Evolutionary conservation across 2,113 vertebrate genomes (phyloP).

Genomic region (Oreochromis tanganicae): DNA sequence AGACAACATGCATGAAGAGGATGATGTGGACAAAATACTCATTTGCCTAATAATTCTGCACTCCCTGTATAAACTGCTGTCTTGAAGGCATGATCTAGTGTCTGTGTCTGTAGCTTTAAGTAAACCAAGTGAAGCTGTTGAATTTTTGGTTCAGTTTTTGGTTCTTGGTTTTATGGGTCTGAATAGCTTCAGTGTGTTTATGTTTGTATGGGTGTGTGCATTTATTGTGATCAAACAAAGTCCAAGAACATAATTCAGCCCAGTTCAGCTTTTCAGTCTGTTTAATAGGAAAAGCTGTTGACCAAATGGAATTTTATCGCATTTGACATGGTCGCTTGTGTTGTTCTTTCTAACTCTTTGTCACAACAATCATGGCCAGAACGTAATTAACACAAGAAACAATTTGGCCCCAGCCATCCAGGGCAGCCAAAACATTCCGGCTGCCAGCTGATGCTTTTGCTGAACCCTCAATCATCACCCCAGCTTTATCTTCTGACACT

Average conservation of each 20-base stretch:
- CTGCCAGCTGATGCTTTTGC: not conserved
- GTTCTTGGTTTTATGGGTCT: not conserved
- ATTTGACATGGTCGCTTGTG: not conserved
- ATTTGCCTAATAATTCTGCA: too few relatives aligned
- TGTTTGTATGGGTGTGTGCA: not conserved
- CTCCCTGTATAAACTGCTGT: not conserved
- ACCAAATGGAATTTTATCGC: not conserved
- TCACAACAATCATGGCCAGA: not conserved
- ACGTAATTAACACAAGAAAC: not conserved
- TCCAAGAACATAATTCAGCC: not conserved
- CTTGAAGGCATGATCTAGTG: not conserved
- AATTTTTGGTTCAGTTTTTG: not conserved
- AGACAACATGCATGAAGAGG: too few relatives aligned
- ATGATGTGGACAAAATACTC: too few relatives aligned
- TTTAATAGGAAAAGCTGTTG: not conserved
- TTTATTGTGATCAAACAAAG: not conserved
- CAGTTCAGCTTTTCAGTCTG: not conserved
- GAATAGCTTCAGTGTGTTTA: not conserved
- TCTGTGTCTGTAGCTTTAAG: not conserved
- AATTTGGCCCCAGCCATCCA: not conserved
- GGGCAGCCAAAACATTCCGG: not conserved
- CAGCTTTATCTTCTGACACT: constrained; percentile 2
- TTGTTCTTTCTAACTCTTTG: not conserved
- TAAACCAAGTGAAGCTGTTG: not conserved
- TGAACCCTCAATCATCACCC: not conserved